These are phyloP conservation scores for Nemotelus nigrinus DNA, from an alignment of 2,888 invertebrate genomes.

Conservation along the genomic window DNA sequence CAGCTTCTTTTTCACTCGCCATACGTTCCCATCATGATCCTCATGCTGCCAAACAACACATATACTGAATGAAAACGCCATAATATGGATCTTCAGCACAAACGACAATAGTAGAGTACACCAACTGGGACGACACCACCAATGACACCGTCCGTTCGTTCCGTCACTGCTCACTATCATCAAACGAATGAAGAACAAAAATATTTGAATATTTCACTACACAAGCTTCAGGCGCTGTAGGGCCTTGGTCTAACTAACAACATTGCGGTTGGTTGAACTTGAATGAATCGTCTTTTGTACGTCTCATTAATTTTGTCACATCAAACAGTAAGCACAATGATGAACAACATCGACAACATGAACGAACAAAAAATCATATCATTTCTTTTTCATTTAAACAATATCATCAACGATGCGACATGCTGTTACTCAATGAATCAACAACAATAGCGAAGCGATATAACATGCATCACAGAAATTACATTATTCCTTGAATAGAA, in stretches of 20 bases:
- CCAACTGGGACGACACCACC: neutral
- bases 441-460: no score
- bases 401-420: neutral
- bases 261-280: constrained; percentile 38
- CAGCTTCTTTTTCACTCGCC: neutral
- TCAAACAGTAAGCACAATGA: constrained; percentile 40
- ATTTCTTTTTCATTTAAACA: constrained; percentile 25
- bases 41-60: neutral
- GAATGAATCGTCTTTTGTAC: constrained; percentile 49
- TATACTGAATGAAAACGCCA: neutral
- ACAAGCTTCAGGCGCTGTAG: no score
- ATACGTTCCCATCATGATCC: neutral
- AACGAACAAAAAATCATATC: neutral
- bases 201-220: constrained; percentile 16
- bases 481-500: no score
- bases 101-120: neutral
- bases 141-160: neutral
- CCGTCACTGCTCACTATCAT: neutral
- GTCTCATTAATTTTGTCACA: constrained; percentile 53
- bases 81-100: neutral
- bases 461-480: no score
- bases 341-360: constrained; percentile 18
- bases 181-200: constrained; percentile 1
- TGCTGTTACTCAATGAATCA: neutral
- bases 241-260: neutral